Evolutionary conservation across 2,888 invertebrate genomes (phyloP), one percentile per base, ranked within the genome.

Genomic region (Lasioglossum lativentre): DNA sequence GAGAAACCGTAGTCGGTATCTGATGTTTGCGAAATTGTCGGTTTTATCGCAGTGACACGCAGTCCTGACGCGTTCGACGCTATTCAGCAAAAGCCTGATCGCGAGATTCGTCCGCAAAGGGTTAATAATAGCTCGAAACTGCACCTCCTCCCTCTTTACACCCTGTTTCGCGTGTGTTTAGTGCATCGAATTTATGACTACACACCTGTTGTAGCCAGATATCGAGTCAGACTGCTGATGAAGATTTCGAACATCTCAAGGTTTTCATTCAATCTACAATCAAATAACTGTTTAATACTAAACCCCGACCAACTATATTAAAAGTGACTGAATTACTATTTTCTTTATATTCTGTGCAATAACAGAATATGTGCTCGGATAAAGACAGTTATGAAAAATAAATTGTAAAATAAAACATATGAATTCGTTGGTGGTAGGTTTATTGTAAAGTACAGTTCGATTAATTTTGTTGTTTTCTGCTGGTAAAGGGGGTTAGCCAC

Each of bases 71-170:
- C 59, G 59, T 63, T 63, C 16, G 59, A 63, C 30, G 59, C 59
- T 30, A 30, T 63, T 63, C 59, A 16, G 59, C 27, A 6, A 63
- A 63, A 16, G 59, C 14, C 5, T 30, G 59, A 63, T 63, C 59
- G 59, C 59, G 59, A 63, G 59, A 63, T 63, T n/a, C 59, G 59
- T 16, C 30, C 59, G 59, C 27, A 30, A 63, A 63, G 30, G 59
- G 59, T 63, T 63, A 63, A 63, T 63, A 63, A 63, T 63, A 63
- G 59, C 59, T 63, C 59, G 59, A n/a, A 63, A 63, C 59, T 63
- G 2, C 59, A 16, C 30, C 59, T 63, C 30, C 59, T 63, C 27
- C 27, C 59, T 30, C 59, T 63, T 63, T 30, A 63, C 59, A 63
- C 59, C 59, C 59, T 63, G 59, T 63, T 63, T 63, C 59, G 16